Evolutionary conservation across 2,888 invertebrate species (phyloP), one percentile per base, ranked within the genome.

Genomic region (Pseudococcus longispinus): DNA sequence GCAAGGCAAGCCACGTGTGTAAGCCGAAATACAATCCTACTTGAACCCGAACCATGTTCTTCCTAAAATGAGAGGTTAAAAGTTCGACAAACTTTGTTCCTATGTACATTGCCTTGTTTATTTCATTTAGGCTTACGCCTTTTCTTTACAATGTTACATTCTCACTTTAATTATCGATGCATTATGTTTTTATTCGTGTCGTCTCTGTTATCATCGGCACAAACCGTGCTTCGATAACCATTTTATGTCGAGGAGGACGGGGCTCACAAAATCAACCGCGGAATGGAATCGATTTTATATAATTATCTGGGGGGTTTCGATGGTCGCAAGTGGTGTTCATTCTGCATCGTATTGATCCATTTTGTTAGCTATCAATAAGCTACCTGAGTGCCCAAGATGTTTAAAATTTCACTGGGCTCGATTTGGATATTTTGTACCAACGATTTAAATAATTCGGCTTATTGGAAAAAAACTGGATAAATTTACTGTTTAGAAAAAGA

Each of bases 11-110:
- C 84, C 84, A 84, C 84, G 84, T 84, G 84, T 60, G 84, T 84
- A 84, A 84, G 84, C 55, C 84, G 55, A 84, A 83, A 83, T 83
- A 83, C 83, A 83, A 51, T 83, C 83, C 51, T 51, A 83, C 83
- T 83, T 83, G 83, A 83, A 83, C 83, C 83, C 83, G 51, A 84
- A 60, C 60, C 84, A 60, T 84, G 60, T 84, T 84, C 84, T 60
- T 84, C 84, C 84, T 84, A 84, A 84, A 84, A 37, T 37, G 55
- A 60, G 60, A 84, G 84, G 84, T 84, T 84, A 84, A 84, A 84
- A 84, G 84, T 84, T 84, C 84, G 84, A 84, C 84, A 84, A 84
- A 84, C 84, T 84, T 84, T 51, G 84, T 84, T 37, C 51, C 26
- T 84, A 84, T 51, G 51, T 23, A 84, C 84, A 84, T 55, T 32